Base-by-base conservation (phyloP, 1,140 invertebrate species). In the Nymphalis io region DNA sequence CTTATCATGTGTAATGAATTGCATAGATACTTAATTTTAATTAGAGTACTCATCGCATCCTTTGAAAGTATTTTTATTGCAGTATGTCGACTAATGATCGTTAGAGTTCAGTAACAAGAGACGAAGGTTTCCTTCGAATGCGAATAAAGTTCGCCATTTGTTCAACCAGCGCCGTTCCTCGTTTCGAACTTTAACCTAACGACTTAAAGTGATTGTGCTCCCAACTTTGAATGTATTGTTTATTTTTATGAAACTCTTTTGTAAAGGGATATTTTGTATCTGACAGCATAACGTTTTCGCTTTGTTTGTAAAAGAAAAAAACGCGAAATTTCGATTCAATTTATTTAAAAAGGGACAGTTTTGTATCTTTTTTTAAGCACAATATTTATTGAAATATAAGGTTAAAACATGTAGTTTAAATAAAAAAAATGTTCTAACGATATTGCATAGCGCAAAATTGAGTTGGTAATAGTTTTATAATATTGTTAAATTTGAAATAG, bases 71-170 rank as follows among this genome's bases (percentile, higher is more conserved):
- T 62, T 62, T 44, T 33, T 18, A 62, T 21, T 27, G 40, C 60
- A 51, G 23, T 51, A 20, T 62, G 51, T 55, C 27, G 51, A 62
- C 60, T 62, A 62, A 62, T 62, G 60, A 62, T 62, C 60, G 46
- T 62, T 62, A 16, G 21, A 62, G 21, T 62, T 62, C 21, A 38
- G 51, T 62, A 62, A 62, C 60, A 46, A 51, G 60, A 48, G 42
- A 40, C 40, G 39, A 11, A 18, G 46, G 18, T 51, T 51, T 51
- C 23, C 60, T 62, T 53, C 46, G 11, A 53, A 23, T 62, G 16
- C 4, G 23, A 48, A 62, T 27, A 51, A 62, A 62, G 60, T 62
- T 62, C 18, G 16, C 2, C 40, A 21, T 62, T 62, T 62, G 60
- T 62, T 51, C 33, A 20, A 62, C n/a, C 38, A 60, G 38, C 39